Conservation (phyloP, 2,797 vertebrate species). For the Pachyuromys duprasi region DNA sequence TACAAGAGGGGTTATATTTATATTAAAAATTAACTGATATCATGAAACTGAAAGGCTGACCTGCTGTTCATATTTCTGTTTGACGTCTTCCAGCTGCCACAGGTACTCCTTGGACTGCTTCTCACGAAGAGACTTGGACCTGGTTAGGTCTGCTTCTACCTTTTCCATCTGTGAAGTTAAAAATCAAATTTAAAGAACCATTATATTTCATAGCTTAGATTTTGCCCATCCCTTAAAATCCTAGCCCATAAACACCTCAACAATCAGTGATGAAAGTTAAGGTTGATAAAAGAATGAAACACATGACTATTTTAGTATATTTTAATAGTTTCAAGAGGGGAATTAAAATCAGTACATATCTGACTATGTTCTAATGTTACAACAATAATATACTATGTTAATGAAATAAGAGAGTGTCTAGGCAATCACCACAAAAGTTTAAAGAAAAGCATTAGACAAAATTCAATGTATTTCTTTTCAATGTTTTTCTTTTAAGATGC, state of each 20-base stretch:
- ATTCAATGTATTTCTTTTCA: background rate
- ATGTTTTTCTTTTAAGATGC: background rate
- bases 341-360: conserved; percentile 21
- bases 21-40: background rate
- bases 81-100: conserved; percentile 91
- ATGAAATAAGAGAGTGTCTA: background rate
- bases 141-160: conserved; percentile 94
- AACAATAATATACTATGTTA: conserved; percentile 6
- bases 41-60: conserved; percentile 84
- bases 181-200: conserved; percentile 85
- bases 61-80: conserved; percentile 93
- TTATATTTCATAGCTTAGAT: background rate
- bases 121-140: conserved; percentile 94
- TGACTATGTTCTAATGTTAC: background rate
- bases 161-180: conserved; percentile 93
- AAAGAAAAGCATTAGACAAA: background rate
- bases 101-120: conserved; percentile 94
- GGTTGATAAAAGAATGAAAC: conserved; percentile 13
- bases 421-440: background rate
- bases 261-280: conserved; percentile 21
- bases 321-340: conserved; percentile 40
- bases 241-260: background rate
- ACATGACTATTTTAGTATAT: background rate
- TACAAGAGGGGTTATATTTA: background rate
- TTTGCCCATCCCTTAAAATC: conserved; percentile 31